Evolutionary conservation across 2,888 invertebrate genomes (phyloP).

Genomic region (Amphipoea lucens): DNA sequence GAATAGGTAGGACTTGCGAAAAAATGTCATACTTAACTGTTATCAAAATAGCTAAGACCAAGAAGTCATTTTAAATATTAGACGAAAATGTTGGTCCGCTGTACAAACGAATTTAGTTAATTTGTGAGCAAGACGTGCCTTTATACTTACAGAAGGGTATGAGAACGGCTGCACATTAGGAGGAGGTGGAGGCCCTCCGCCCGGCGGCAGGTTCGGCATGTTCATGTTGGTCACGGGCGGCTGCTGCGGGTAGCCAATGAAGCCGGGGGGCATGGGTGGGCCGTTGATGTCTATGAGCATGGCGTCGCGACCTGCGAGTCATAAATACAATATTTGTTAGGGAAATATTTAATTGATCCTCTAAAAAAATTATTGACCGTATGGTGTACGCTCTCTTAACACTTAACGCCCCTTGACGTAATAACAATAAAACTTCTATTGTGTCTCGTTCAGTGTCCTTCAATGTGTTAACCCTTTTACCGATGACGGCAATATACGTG

Average conservation of each 20-base stretch:
- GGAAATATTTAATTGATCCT: neutral
- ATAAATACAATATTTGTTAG: neutral
- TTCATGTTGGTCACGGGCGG: slow-evolving; percentile 55
- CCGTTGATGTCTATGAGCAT: slow-evolving; percentile 92
- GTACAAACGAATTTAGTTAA: neutral
- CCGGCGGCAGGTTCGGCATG: slow-evolving; percentile 83
- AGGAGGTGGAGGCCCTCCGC: slow-evolving; percentile 77
- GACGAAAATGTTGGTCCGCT: neutral
- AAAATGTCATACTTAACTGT: too few species aligned
- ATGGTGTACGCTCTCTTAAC: too few species aligned
- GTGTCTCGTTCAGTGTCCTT: too few species aligned
- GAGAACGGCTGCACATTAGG: slow-evolving; percentile 90
- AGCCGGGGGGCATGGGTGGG: slow-evolving; percentile 94
- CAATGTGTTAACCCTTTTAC: too few species aligned
- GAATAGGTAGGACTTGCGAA: neutral
- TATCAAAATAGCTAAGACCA: neutral
- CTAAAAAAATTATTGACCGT: too few species aligned
- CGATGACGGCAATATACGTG: too few species aligned
- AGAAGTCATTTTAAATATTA: neutral
- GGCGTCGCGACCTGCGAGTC: slow-evolving; percentile 90
- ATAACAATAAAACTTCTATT: too few species aligned
- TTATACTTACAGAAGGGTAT: slow-evolving; percentile 90
- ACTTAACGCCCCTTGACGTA: too few species aligned
- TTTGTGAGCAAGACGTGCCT: neutral
- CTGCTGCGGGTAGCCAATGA: slow-evolving; percentile 93